Evolutionary conservation across 1,140 invertebrate species (phyloP).

Genomic region (Andrena cerasifolii): DNA sequence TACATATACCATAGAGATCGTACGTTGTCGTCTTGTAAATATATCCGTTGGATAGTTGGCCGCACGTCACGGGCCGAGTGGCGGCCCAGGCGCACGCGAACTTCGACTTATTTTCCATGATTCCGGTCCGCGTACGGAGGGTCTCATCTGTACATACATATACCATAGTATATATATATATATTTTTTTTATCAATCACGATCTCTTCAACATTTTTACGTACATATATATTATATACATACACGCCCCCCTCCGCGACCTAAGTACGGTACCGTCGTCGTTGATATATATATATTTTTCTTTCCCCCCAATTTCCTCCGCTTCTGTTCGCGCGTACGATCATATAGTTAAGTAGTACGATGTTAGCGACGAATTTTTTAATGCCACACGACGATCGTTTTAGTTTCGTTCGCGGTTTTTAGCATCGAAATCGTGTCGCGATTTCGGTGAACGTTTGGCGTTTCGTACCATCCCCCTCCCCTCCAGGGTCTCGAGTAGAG

Average conservation of each 20-base stretch:
- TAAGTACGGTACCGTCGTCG: constrained; percentile 11
- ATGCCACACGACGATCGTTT: no score
- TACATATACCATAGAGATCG: constrained; percentile 10
- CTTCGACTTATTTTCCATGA: constrained; percentile 35
- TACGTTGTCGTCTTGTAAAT: constrained; percentile 28
- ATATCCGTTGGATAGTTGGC: not conserved
- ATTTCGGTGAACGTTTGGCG: no score
- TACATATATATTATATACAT: constrained; percentile 36
- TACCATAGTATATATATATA: constrained; percentile 61
- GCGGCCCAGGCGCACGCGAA: constrained; percentile 17
- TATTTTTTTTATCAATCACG: constrained; percentile 65
- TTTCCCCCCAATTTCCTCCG: not conserved
- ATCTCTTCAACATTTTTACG: constrained; percentile 59
- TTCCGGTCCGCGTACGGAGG: constrained; percentile 27
- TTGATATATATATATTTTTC: not conserved
- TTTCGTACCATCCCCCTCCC: no score
- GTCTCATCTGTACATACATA: constrained; percentile 48
- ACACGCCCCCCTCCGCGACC: constrained; percentile 17
- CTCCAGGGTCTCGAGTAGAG: no score
- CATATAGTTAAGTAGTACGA: not conserved
- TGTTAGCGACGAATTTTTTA: no score
- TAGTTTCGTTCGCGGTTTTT: no score
- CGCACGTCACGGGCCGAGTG: no score
- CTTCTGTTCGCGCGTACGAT: constrained; percentile 8
- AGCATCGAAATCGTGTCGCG: no score